phyloP scores from a whole-genome alignment of 1,140 invertebrate genomes.

The Prorops nasuta region DNA sequence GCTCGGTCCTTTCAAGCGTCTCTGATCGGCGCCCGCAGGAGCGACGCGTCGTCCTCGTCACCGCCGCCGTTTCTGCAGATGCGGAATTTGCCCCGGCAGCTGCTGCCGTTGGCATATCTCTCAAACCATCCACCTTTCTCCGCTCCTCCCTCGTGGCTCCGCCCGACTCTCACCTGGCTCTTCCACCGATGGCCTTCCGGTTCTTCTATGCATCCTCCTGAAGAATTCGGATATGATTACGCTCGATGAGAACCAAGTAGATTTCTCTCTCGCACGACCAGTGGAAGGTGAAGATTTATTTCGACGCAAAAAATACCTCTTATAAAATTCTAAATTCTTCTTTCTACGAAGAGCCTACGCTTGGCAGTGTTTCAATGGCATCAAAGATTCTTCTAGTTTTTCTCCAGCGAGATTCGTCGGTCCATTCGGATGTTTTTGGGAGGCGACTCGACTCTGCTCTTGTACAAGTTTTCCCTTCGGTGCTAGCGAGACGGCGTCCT shows the following conservation, averaged over 20 bases:
- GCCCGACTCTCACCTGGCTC: not conserved
- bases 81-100: not conserved
- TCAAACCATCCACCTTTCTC: conserved; percentile 6
- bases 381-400: no score
- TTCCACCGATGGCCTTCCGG: not conserved
- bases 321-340: not conserved
- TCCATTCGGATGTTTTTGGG: no score
- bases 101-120: conserved; percentile 26
- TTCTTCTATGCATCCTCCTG: no score
- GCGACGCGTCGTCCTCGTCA: conserved; percentile 10
- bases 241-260: no score
- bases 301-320: not conserved
- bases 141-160: conserved; percentile 6
- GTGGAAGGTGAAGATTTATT: not conserved
- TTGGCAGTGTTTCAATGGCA: no score
- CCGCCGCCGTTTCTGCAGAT: conserved; percentile 15
- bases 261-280: not conserved
- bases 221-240: no score
- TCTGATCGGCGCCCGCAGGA: not conserved
- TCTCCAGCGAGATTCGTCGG: no score
- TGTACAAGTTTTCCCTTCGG: no score
- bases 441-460: no score
- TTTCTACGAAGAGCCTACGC: no score
- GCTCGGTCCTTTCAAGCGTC: conserved; percentile 15
- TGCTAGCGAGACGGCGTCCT: no score